Evolutionary conservation across 2,888 invertebrate genomes (phyloP), one percentile per base, ranked within the genome.

Genomic region (Caradrina clavipalpis): DNA sequence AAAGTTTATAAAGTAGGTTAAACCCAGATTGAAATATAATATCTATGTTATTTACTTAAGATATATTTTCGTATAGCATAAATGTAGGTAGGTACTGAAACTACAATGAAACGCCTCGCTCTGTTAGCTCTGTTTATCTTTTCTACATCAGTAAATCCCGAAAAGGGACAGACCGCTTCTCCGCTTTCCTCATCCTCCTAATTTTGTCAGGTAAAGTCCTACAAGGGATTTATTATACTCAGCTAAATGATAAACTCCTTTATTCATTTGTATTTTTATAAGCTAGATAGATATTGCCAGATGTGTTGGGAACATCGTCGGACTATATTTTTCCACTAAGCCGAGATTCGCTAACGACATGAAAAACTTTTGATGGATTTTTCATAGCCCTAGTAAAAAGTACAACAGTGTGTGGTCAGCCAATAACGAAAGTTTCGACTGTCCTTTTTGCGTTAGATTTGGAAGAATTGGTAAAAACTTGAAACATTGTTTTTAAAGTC

Each of bases 291-390:
- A 87, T 85, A 79, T 45, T 54, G 79, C 57, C 87, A 77, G 84
- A 87, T 86, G 74, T 86, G 86, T 80, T 80, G 77, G 80, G 65
- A 72, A 83, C 82, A 84, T 82, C 77, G 83, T 71, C 80, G 70
- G 81, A 80, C 82, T 76, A 85, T 87, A 84, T 90, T 90, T 88
- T 86, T 76, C 71, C 81, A 80, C 82, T 85, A 87, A 86, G 86
- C 86, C 84, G 86, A 88, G 85, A 87, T 81, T 86, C 88, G 88
- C 92, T 94, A 94, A 94, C 94, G 93, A 94, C 86, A 88, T 91
- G 89, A 93, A 94, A 93, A 94, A 92, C 85, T 91, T 91, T 87
- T 88, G 90, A 94, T 93, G 92, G 91, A 90, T 91, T 90, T 94
- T 93, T 92, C 93, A 93, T 94, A 88, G 88, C 88, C 78, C 74